Percentiles rank a stretch among this genome's conserved stretches.
Conservation (phyloP, 2,797 vertebrate genomes). For the Dipus sagitta region DNA sequence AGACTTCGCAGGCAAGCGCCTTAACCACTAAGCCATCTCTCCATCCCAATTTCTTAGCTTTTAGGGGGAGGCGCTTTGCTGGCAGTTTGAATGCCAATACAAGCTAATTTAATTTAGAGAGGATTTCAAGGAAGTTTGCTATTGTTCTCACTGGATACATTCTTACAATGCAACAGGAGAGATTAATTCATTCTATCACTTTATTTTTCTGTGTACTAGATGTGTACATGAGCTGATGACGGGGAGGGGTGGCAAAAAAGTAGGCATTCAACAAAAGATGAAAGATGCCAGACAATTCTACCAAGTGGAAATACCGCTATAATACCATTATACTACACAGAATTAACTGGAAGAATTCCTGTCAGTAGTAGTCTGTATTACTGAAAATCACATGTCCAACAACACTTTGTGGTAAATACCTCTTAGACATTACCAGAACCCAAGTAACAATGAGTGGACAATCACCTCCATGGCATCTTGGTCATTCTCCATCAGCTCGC, state of each 20-base stretch:
- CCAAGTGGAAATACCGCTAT: neutral
- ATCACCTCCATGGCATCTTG: slow-evolving; percentile 99
- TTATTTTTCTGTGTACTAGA: neutral
- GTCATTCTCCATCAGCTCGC: slow-evolving; percentile 99
- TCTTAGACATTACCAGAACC: neutral
- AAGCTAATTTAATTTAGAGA: slow-evolving; percentile 18
- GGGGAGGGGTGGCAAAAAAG: neutral
- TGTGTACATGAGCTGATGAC: neutral
- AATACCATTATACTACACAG: neutral
- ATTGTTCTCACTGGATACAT: neutral
- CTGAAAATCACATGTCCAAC: neutral
- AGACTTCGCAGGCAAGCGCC: no score
- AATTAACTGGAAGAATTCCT: neutral
- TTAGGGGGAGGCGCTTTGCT: neutral
- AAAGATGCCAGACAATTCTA: neutral
- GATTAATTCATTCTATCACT: slow-evolving; percentile 9
- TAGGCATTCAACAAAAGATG: neutral
- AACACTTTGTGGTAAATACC: neutral
- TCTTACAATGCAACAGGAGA: neutral
- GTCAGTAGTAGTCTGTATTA: neutral
- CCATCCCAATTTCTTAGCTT: neutral
- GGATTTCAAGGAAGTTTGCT: neutral
- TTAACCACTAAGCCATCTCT: neutral
- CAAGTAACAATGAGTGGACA: neutral
- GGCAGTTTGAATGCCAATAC: neutral